Evolutionary conservation across 2,113 vertebrate species (phyloP), one percentile per base, ranked within the genome.

Genomic region (Pundamilia nyererei): DNA sequence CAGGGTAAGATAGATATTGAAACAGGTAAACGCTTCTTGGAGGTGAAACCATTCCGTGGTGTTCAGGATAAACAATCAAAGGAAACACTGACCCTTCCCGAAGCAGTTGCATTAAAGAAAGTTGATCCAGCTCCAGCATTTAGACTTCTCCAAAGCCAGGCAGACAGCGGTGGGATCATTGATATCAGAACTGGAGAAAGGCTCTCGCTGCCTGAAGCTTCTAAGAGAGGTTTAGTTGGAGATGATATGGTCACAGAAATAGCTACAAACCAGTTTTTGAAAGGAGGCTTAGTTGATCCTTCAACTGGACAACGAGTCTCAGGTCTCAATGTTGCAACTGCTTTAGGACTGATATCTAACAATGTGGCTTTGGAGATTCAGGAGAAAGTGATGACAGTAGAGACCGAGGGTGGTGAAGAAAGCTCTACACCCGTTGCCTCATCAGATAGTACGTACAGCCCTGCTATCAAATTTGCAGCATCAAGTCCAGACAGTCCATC

Each of bases 1-100:
- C 97, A 97, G 92, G 98, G 98, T 21, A 98, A 94, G 85, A 98
- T 99, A 53, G 98, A 99, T 81, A 85, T 98, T 14, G 96, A 97
- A 13, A 98, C 98, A 19, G 98, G 99, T 13, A 96, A 97, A 87
- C 97, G 98, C 80, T 99, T 98, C 62, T 93, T 99, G 80, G 97
- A 98, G 89, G 96, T 98, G 38, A 96, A 96, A 90, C 97, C 96
- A 49, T 98, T 98, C 89, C 90, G 90, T 49, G 97, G 96, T 40
- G 15, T 99, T 92, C 86, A 12, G 87, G 94, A 97, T 45, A 85
- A 93, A 55, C 62, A 38, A n/a, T 95, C 94, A 0, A 91, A 94
- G 80, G 54, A 55, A 11, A 82, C 29, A 2, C 89, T 98, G 62
- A 94, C 93, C 0, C 87, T 97, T 5, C 89, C 95, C 3, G 93